phyloP scores from a whole-genome alignment of 2,797 vertebrate genomes.

The Manis javanica region DNA sequence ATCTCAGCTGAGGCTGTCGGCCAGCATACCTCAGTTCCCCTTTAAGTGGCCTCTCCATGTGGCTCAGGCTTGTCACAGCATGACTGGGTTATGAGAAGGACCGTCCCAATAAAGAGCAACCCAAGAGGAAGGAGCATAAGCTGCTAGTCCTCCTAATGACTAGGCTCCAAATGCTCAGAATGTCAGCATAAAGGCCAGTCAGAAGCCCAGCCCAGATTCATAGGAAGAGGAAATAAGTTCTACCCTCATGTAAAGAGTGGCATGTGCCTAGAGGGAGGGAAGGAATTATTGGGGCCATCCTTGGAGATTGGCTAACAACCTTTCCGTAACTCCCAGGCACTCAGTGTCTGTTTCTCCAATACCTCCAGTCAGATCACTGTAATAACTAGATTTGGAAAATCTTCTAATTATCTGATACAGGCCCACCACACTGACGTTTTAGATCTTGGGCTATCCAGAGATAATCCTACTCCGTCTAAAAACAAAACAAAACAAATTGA shows the following conservation, averaged over 20 bases:
- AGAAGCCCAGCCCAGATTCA: slow-evolving; percentile 27
- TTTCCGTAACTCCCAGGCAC: not conserved
- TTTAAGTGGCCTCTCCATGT: not conserved
- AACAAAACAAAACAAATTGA: too few species aligned
- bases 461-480: not conserved
- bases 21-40: not conserved
- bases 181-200: not conserved
- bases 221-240: not conserved
- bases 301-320: not conserved
- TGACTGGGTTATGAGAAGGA: not conserved
- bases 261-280: not conserved
- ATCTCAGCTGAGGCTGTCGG: not conserved
- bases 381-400: not conserved
- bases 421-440: slow-evolving; percentile 15
- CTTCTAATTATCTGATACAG: not conserved
- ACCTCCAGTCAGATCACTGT: slow-evolving; percentile 21
- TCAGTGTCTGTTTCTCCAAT: not conserved
- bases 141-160: not conserved
- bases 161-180: not conserved
- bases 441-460: not conserved
- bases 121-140: not conserved
- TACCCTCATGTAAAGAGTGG: not conserved
- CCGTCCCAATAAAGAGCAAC: not conserved
- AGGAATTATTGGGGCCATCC: not conserved
- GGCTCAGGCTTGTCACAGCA: not conserved